These are phyloP conservation scores for Myotis daubentonii DNA, from an alignment of 2,797 vertebrate genomes.

Conservation along the genomic window DNA sequence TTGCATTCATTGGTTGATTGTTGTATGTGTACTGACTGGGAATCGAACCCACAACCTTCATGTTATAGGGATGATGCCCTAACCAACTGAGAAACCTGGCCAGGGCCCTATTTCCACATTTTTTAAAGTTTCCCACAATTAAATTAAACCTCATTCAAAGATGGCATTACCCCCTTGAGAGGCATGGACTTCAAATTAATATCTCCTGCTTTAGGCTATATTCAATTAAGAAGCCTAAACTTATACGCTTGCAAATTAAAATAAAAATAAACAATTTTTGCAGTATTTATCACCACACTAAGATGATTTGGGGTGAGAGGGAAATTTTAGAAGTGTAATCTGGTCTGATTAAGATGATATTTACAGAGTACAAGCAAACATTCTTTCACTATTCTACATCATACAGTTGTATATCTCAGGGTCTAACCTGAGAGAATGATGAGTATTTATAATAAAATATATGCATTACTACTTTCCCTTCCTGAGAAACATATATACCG, in stretches of 20 bases:
- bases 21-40: neutral
- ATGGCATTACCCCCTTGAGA: neutral
- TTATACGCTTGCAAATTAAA: neutral
- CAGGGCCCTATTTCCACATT: neutral
- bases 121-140: neutral
- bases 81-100: neutral
- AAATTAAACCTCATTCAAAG: neutral
- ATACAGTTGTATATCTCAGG: neutral
- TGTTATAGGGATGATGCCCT: neutral
- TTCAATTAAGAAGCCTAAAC: neutral
- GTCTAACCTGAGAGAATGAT: neutral
- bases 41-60: neutral
- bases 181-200: neutral
- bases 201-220: neutral
- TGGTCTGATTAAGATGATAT: neutral
- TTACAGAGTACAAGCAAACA: neutral
- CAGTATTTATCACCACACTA: neutral
- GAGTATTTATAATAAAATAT: neutral
- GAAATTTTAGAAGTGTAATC: constrained; percentile 8
- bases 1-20: neutral
- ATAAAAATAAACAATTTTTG: neutral
- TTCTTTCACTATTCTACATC: neutral
- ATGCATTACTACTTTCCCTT: neutral
- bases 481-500: neutral
- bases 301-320: neutral